phyloP scores from a whole-genome alignment of 2,888 invertebrate genomes.

The Epinotia demarniana region DNA sequence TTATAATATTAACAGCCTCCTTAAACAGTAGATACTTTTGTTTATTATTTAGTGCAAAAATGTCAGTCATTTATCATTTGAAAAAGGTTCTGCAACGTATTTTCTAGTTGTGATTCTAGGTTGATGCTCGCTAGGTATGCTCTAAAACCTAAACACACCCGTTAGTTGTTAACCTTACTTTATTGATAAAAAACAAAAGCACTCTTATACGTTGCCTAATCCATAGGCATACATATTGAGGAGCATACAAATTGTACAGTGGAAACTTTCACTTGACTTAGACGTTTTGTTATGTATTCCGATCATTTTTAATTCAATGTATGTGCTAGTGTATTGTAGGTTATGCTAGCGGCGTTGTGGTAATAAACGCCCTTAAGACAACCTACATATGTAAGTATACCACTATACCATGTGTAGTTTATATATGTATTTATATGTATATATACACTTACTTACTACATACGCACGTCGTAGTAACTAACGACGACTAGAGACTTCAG shows the following conservation, averaged over 20 bases:
- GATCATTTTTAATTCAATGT: constrained; percentile 65
- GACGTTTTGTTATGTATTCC: constrained; percentile 55
- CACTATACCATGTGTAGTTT: neutral
- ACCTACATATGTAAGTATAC: neutral
- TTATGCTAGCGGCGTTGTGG: constrained; percentile 47
- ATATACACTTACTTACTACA: too few species aligned
- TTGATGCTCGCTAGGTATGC: neutral
- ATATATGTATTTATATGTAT: too few species aligned
- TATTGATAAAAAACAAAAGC: neutral
- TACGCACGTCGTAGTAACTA: neutral
- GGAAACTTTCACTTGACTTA: constrained; percentile 23
- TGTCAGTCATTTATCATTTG: neutral
- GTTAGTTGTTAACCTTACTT: neutral
- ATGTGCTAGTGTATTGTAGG: constrained; percentile 46
- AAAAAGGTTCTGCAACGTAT: neutral
- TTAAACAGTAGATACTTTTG: too few species aligned
- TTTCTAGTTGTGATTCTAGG: neutral
- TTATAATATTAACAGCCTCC: too few species aligned
- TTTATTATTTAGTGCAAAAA: too few species aligned
- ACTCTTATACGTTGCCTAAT: neutral
- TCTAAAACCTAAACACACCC: neutral
- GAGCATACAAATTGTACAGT: neutral
- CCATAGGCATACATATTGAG: neutral
- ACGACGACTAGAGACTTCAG: neutral
- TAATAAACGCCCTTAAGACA: constrained; percentile 12